Evolutionary conservation across 1,140 invertebrate genomes (phyloP).

Genomic region (Drosophila ambigua): DNA sequence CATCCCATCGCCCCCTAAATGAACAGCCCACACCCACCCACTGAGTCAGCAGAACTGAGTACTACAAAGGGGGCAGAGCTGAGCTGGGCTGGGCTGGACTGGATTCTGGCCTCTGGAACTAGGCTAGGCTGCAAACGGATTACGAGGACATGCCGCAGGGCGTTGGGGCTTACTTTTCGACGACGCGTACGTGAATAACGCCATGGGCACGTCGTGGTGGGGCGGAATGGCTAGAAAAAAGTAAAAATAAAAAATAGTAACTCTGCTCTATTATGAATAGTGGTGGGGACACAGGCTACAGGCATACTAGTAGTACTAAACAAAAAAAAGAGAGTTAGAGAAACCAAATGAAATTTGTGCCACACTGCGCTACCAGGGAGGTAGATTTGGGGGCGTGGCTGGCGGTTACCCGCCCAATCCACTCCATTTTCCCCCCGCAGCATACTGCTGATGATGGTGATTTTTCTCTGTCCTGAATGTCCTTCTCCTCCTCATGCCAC

Average conservation of each 20-base stretch:
- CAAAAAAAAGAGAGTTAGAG: constrained; percentile 40
- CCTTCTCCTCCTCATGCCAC: no score
- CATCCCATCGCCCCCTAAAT: constrained; percentile 1
- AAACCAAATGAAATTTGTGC: constrained; percentile 70
- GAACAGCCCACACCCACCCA: constrained; percentile 22
- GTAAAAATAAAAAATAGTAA: constrained; percentile 62
- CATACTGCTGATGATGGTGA: constrained; percentile 69
- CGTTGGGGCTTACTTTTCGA: constrained; percentile 78
- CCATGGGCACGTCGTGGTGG: constrained; percentile 56
- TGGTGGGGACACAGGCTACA: constrained; percentile 8
- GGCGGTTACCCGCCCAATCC: neutral
- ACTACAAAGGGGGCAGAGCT: constrained; percentile 20
- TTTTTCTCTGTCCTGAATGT: constrained; percentile 39
- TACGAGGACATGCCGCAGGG: constrained; percentile 79
- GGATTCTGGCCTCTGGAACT: constrained; percentile 20
- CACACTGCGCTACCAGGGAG: constrained; percentile 39
- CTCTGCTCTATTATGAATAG: constrained; percentile 77
- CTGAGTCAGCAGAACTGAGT: constrained; percentile 70
- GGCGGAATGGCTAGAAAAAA: neutral
- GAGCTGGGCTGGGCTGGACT: constrained; percentile 11
- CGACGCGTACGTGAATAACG: constrained; percentile 74
- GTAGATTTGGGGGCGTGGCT: constrained; percentile 44
- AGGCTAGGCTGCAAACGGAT: constrained; percentile 78
- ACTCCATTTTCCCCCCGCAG: neutral
- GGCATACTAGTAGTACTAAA: constrained; percentile 3